Evolutionary conservation across 2,113 vertebrate genomes (phyloP).

Genomic region (Podarcis muralis): DNA sequence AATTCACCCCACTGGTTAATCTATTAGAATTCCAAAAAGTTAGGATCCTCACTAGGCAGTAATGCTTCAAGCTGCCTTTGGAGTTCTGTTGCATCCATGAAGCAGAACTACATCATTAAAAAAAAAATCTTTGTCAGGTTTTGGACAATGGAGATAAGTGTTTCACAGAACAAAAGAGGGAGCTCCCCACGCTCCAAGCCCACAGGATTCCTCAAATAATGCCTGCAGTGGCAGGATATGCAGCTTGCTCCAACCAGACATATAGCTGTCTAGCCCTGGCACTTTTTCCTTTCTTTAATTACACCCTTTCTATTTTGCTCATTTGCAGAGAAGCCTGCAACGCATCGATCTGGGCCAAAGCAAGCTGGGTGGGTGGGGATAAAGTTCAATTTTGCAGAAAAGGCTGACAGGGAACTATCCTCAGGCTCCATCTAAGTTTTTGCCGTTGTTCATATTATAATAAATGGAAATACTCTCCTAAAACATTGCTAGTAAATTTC

Average conservation of each 20-base stretch:
- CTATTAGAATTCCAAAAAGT: background rate
- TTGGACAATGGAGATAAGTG: background rate
- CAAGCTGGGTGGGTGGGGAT: background rate
- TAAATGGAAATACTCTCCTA: constrained; percentile 27
- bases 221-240: background rate
- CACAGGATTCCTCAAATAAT: background rate
- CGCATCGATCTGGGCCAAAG: background rate
- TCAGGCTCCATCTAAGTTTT: background rate
- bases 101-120: background rate
- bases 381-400: background rate
- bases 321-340: background rate
- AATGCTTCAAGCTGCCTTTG: background rate
- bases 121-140: background rate
- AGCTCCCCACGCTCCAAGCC: background rate
- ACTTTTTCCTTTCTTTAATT: constrained; percentile 8
- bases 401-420: background rate
- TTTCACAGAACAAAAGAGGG: background rate
- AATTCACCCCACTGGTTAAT: background rate
- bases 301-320: background rate
- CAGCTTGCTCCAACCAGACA: background rate
- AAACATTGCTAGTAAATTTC: constrained; percentile 38
- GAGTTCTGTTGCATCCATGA: background rate
- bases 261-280: background rate
- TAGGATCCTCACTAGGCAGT: background rate
- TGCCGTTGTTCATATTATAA: background rate